phyloP scores from a whole-genome alignment of 1,140 invertebrate species.

The Cylas formicarius region DNA sequence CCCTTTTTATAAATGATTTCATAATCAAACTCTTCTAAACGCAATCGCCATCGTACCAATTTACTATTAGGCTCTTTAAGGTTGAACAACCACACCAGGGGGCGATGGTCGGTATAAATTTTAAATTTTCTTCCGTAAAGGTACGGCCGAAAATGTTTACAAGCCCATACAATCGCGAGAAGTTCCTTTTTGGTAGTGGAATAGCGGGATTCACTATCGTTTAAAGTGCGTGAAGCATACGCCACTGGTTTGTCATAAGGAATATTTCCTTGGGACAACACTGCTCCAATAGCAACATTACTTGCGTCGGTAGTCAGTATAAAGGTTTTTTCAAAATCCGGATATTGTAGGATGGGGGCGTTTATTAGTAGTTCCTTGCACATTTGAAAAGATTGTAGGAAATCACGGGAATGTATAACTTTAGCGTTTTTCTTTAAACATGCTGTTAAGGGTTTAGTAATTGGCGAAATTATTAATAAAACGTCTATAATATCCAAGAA shows the following conservation, averaged over 20 bases:
- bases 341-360: slow-evolving; percentile 31
- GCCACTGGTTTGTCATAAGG: slow-evolving; percentile 6
- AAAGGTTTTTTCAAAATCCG: slow-evolving; percentile 37
- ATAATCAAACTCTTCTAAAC: too few relatives aligned
- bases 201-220: slow-evolving; percentile 11
- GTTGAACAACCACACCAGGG: too few relatives aligned
- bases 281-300: slow-evolving; percentile 34
- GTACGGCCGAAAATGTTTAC: slow-evolving; percentile 15
- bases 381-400: background rate
- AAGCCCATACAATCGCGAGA: slow-evolving; percentile 14
- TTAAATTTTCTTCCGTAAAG: slow-evolving; percentile 13
- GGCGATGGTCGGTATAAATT: too few relatives aligned
- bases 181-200: slow-evolving; percentile 16
- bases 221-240: slow-evolving; percentile 11
- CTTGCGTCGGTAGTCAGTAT: slow-evolving; percentile 38
- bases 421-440: slow-evolving; percentile 23
- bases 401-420: background rate
- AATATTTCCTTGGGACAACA: slow-evolving; percentile 34
- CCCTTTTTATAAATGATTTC: too few relatives aligned
- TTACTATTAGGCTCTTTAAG: too few relatives aligned
- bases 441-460: slow-evolving; percentile 11
- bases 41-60: too few relatives aligned
- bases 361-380: background rate
- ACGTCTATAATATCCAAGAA: slow-evolving; percentile 1
- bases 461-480: slow-evolving; percentile 8